Evolutionary conservation across 2,113 vertebrate species (phyloP), one percentile per base, ranked within the genome.

Genomic region (Meleagris gallopavo): DNA sequence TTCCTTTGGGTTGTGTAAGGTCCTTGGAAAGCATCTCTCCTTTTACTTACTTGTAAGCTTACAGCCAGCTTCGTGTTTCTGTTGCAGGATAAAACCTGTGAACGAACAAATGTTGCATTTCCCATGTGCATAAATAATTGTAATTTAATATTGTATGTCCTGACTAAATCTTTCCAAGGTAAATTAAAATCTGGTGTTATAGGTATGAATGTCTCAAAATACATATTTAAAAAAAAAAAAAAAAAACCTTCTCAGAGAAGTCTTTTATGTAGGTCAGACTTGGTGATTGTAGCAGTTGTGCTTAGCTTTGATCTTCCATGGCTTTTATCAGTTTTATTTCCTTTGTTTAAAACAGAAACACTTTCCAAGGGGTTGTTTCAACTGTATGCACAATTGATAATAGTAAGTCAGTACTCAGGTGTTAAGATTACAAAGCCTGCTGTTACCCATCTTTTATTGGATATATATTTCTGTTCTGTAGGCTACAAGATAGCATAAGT

Each of bases 41-140:
- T 96, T 88, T 86, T 32, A 43, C 41, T 74, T 77, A 75, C 12
- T 6, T 4, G 0, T 32, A 20, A 30, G 11, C 5, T 43, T 93
- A 65, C 46, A 94, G 40, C 62, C 71, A 69, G 54, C 83, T 36
- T 79, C 40, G 0, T n/a, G 60, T 96, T 96, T 96, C 78, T 81
- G 38, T 10, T 48, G 50, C 70, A 89, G 32, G 66, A 54, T 15
- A 55, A 70, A 70, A 67, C 0, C 2, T 32, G 32, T 62, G 58
- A 55, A 19, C 74, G 73, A 11, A 8, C 11, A 82, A 48, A 60
- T 79, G 45, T 84, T 90, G 74, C 9, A 15, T 58, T 93, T 90
- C 40, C 34, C 5, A 18, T 43, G 24, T 82, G 62, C 78, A 54
- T 84, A 81, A 92, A 36, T 69, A 89, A 90, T 73, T 65, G 70